These are phyloP conservation scores for Pachliopta kotzebuea DNA, from an alignment of 2,888 invertebrate species.

Conservation along the genomic window DNA sequence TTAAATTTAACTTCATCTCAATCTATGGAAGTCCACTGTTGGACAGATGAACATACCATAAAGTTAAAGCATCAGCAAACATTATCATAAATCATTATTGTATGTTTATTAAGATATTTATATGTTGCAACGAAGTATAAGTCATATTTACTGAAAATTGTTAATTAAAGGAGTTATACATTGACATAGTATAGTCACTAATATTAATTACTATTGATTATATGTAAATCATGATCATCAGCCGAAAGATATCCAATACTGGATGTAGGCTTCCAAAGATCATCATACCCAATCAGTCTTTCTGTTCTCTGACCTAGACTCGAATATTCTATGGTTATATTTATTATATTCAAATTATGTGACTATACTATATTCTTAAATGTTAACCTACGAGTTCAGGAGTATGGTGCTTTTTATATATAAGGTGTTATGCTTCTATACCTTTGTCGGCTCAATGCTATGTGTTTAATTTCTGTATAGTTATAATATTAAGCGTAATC, in stretches of 20 bases:
- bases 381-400: conserved; percentile 30
- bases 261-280: no score
- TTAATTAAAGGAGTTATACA: neutral
- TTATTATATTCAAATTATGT: neutral
- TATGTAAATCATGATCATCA: no score
- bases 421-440: conserved; percentile 56
- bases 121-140: neutral
- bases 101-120: neutral
- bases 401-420: conserved; percentile 56
- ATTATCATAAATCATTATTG: neutral
- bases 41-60: neutral
- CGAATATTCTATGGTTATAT: neutral
- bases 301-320: neutral
- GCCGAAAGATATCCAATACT: no score
- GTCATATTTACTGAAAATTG: neutral
- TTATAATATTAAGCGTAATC: conserved; percentile 25
- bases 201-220: neutral
- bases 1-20: no score
- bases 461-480: conserved; percentile 40
- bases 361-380: conserved; percentile 1
- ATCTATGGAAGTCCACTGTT: neutral
- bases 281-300: no score
- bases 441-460: conserved; percentile 64
- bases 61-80: neutral
- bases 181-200: neutral